Evolutionary conservation across 2,888 invertebrate species (phyloP).

Genomic region (Drosophila prolongata): DNA sequence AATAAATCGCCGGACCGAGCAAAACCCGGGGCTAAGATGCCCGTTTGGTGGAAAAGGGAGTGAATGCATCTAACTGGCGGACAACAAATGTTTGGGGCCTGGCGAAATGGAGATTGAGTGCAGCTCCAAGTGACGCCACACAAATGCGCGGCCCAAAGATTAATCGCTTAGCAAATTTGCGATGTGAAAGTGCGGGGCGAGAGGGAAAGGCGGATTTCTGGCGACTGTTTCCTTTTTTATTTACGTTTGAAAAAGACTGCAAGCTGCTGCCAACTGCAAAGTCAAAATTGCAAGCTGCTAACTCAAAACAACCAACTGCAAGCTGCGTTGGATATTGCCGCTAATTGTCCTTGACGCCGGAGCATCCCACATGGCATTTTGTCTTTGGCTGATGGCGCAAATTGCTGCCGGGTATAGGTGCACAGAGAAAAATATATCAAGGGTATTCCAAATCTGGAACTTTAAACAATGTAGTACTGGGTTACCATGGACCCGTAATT

Average conservation of each 20-base stretch:
- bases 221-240: slow-evolving; percentile 15
- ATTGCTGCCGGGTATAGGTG: slow-evolving; percentile 73
- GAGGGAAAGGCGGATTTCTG: slow-evolving; percentile 39
- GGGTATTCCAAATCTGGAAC: not conserved
- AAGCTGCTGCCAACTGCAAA: not conserved
- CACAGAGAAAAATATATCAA: slow-evolving; percentile 15
- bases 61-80: slow-evolving; percentile 13
- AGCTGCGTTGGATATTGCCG: slow-evolving; percentile 60
- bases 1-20: slow-evolving; percentile 57
- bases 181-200: slow-evolving; percentile 69
- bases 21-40: not conserved
- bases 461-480: too few relatives aligned
- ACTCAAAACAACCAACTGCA: slow-evolving; percentile 21
- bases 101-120: slow-evolving; percentile 68
- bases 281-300: slow-evolving; percentile 4
- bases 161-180: slow-evolving; percentile 67
- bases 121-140: slow-evolving; percentile 59
- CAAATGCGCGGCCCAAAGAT: slow-evolving; percentile 55
- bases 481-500: too few relatives aligned
- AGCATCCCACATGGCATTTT: slow-evolving; percentile 74
- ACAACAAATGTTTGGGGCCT: slow-evolving; percentile 31
- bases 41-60: slow-evolving; percentile 19
- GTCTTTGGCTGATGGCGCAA: slow-evolving; percentile 62
- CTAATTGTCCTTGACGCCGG: slow-evolving; percentile 75
- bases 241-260: not conserved